Percentiles rank a stretch among this genome's conserved stretches.
Evolutionary conservation across 2,113 vertebrate species (phyloP).

Genomic region (Quiscalus mexicanus): DNA sequence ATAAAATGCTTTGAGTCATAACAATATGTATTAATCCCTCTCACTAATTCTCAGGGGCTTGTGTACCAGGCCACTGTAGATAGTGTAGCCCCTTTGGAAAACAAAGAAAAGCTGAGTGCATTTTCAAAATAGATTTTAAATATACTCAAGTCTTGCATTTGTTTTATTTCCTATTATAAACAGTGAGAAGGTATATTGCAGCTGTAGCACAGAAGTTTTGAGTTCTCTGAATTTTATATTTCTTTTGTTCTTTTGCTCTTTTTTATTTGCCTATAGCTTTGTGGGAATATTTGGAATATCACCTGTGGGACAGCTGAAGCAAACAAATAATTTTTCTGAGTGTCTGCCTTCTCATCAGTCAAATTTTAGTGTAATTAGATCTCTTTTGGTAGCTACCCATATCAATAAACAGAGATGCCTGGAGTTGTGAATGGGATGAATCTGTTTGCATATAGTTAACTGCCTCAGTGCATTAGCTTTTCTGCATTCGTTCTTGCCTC

Average conservation of each 20-base stretch:
- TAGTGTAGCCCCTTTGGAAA: not conserved
- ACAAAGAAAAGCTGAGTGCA: not conserved
- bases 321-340: not conserved
- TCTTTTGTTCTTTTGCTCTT: not conserved
- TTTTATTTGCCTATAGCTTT: not conserved
- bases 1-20: slow-evolving; percentile 56
- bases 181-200: not conserved
- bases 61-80: not conserved
- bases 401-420: not conserved
- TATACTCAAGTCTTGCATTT: not conserved
- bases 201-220: not conserved
- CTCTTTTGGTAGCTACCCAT: not conserved
- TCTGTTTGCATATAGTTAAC: not conserved
- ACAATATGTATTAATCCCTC: slow-evolving; percentile 42
- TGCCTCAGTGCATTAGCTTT: not conserved
- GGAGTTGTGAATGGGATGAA: not conserved
- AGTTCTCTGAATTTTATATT: not conserved
- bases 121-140: not conserved
- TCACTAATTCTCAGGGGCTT: slow-evolving; percentile 21
- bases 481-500: not conserved
- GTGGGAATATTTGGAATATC: not conserved
- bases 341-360: not conserved
- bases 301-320: not conserved
- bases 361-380: not conserved
- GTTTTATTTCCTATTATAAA: not conserved